Evolutionary conservation across 2,888 invertebrate species (phyloP).

Genomic region (Hymenopus coronatus): DNA sequence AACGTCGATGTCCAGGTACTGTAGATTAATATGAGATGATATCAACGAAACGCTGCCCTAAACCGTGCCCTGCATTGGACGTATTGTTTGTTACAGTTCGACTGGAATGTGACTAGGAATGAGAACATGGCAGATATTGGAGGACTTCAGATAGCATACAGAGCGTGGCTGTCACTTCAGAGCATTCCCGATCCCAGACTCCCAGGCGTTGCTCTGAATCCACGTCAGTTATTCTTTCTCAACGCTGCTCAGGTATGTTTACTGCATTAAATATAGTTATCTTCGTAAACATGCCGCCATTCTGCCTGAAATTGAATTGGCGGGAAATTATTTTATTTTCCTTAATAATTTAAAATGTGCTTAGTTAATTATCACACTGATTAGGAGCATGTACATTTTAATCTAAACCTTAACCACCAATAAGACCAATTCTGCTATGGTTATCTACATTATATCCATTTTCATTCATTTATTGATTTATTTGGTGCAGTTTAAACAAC

Average conservation of each 20-base stretch:
- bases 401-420: too few relatives aligned
- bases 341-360: too few relatives aligned
- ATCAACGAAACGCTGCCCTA: too few relatives aligned
- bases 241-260: constrained; percentile 50
- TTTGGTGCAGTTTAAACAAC: too few relatives aligned
- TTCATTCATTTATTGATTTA: too few relatives aligned
- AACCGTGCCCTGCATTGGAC: neutral
- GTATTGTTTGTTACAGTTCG: constrained; percentile 44
- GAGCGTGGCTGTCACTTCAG: constrained; percentile 46
- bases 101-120: constrained; percentile 53
- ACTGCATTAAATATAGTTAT: neutral
- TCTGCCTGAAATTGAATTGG: neutral
- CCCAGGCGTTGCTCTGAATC: constrained; percentile 48
- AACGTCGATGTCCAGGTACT: constrained; percentile 49
- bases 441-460: too few relatives aligned
- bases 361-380: too few relatives aligned
- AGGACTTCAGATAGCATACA: constrained; percentile 50
- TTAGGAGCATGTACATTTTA: too few relatives aligned
- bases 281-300: too few relatives aligned
- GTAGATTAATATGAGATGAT: neutral
- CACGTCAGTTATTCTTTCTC: constrained; percentile 52
- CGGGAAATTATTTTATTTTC: neutral
- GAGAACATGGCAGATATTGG: constrained; percentile 55
- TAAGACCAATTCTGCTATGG: too few relatives aligned
- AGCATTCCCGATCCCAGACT: constrained; percentile 43